Conservation (phyloP, 1,140 invertebrate genomes). For the Sipha flava region DNA sequence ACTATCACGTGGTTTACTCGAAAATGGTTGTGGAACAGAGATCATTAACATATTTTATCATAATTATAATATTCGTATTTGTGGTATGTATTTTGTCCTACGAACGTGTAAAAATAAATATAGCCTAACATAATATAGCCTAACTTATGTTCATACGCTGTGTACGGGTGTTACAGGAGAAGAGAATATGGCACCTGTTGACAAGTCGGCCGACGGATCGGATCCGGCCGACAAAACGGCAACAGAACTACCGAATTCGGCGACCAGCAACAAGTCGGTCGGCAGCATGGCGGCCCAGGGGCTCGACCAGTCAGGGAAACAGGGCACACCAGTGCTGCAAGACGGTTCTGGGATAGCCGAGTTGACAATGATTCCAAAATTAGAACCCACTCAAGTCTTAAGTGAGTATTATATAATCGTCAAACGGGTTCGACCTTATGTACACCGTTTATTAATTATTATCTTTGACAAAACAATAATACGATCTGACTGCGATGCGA, state of each 20-base stretch:
- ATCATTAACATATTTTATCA: too few species aligned
- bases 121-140: neutral
- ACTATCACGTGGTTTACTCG: too few species aligned
- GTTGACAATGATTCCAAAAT: neutral
- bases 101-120: too few species aligned
- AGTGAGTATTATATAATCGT: neutral
- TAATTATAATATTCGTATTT: too few species aligned
- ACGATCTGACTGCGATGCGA: too few species aligned
- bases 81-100: too few species aligned
- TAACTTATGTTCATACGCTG: too few species aligned
- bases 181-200: conserved; percentile 11
- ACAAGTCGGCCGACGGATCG: neutral
- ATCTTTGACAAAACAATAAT: too few species aligned
- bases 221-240: neutral
- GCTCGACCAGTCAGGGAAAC: neutral
- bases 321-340: neutral
- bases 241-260: neutral
- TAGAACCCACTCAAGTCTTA: neutral
- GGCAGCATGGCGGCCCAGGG: neutral
- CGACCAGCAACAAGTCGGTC: neutral
- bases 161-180: neutral
- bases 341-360: neutral
- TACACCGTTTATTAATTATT: too few species aligned
- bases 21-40: too few species aligned
- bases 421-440: too few species aligned